Base-by-base conservation (phyloP, 1,140 invertebrate genomes). In the Leucophenga varia region DNA sequence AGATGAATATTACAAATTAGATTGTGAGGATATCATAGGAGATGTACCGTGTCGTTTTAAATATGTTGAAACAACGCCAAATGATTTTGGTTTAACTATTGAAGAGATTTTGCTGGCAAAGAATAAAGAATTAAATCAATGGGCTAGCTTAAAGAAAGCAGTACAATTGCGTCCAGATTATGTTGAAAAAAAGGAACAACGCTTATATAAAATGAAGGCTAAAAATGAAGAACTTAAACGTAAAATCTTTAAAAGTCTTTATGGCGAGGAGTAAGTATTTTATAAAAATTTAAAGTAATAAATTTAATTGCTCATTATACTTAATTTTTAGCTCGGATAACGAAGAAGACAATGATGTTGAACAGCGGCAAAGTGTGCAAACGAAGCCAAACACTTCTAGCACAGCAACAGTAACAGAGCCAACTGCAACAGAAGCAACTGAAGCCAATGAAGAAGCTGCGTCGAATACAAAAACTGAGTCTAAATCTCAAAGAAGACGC, bases 1-100 rank as follows among this genome's bases (percentile, higher is more conserved):
- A 61, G 90, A 97, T 72, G 92, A 97, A 73, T 96, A 96, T 77
- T 97, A 97, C 68, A 86, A 88, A 55, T 78, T 97, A 51, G 91
- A 96, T 75, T 97, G 88, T 78, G 95, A 98, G 74, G 96, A 98
- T 77, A 84, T 97, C 28, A 88, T 98, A 49, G 91, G 86, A 1
- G 92, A 96, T 75, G 69, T 89, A 47, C 91, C 91, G 0, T 96
- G 93, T 57, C 81, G 91, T 64, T 98, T 97, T 75, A 95, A 95
- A 70, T 98, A 98, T 69, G 82, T 93, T 31, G 81, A 90, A 72
- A 91, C 94, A 3, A 79, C 86, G 17, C 85, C 93, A 1, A 97
- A 97, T 78, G 84, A 89, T 77, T 98, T 89, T 79, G 96, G 96
- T 2, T 78, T 98, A n/a, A 85, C 84, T 19, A 79, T 88, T 43